A percentile compares a stretch with the other conserved stretches of the same genome.
Conservation (phyloP, 2,888 invertebrate species). For the Girardia tigrina region DNA sequence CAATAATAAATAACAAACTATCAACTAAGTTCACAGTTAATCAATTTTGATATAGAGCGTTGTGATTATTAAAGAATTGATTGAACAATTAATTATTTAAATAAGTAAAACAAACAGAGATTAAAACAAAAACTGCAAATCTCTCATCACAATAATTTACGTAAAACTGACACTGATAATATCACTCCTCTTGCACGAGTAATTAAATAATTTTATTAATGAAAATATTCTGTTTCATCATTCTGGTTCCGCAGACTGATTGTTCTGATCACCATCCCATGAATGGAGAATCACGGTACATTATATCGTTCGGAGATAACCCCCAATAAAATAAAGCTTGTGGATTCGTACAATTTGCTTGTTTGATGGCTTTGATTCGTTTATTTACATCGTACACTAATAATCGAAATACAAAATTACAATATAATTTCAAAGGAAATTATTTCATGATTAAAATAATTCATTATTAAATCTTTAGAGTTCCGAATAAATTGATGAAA, state of each 20-base stretch:
- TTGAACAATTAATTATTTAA: neutral
- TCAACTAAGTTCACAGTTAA: neutral
- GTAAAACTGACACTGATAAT: neutral
- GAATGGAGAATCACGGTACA: neutral
- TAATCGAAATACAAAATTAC: no score
- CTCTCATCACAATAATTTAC: neutral
- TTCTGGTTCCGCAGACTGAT: no score
- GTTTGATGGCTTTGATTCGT: neutral
- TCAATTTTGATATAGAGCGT: neutral
- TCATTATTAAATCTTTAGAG: no score
- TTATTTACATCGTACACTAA: neutral
- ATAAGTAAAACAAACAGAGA: neutral
- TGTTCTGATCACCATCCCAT: neutral
- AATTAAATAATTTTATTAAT: neutral
- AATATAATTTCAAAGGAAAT: no score
- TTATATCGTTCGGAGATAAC: neutral
- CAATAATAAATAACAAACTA: neutral
- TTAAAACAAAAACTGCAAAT: neutral
- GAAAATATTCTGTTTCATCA: neutral
- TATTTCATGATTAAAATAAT: no score
- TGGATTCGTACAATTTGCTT: neutral
- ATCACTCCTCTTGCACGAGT: neutral
- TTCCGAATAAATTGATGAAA: no score
- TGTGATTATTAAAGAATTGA: neutral
- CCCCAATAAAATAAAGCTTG: neutral